Base-by-base conservation (phyloP, 2,888 invertebrate genomes). In the Corythucha ciliata region DNA sequence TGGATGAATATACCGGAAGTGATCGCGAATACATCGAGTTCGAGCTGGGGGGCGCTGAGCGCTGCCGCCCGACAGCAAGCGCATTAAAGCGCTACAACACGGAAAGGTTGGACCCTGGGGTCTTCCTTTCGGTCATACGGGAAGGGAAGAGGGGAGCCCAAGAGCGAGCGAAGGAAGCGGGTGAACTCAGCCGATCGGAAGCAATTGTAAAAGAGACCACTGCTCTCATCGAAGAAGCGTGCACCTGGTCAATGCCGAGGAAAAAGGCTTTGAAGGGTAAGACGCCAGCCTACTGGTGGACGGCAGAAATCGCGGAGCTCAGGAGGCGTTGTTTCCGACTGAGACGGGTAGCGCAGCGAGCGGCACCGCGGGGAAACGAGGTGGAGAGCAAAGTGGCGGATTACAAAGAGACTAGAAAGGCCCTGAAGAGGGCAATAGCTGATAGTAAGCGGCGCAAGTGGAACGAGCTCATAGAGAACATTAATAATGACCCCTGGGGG, bases 271-370 rank as follows among this genome's bases (percentile, higher is more conserved):
- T 54, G 5, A n/a, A 40, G 21, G 52, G 41, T 39, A 52, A 40
- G 18, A 37, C 14, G 18, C 51, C 57, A 21, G 58, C 53, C 2
- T 58, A 60, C 49, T 60, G 60, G 60, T 60, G 61, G 62, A 59
- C 54, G 32, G 41, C 45, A 7, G 57, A 60, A 20, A 61, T 60
- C 20, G 57, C 57, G 6, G 57, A 54, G 3, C 56, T 59, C 10
- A 32, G 59, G 4, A 55, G 33, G 36, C 29, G 4, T 7, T 60
- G 58, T 12, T 45, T 56, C 8, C 34, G 8, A 24, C 10, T 16
- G 2, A 47, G 26, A 27, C 18, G 50, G 32, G 21, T 2, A 0
- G 49, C 44, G 18, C 48, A 42, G 32, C 18, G 48, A 2, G 41
- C 42, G 6, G n/a, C 25, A 10, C 21, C 50, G 39, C 42, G 34